Conservation (phyloP, 2,113 vertebrate species). For the Eurystomus gularis region DNA sequence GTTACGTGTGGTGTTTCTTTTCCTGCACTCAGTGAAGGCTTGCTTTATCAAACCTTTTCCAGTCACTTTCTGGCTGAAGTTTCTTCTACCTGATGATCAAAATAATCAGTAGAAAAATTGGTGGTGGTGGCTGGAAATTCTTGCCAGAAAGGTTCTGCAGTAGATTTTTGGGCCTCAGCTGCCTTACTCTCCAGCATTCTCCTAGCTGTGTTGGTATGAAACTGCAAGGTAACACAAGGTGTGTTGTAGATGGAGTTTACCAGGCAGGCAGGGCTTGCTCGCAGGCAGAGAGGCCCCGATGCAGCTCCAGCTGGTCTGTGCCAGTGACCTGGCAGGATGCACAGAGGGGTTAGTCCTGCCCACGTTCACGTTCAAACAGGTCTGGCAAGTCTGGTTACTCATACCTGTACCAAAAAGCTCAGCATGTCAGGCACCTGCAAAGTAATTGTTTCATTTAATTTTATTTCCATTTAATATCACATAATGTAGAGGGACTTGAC, state of each 20-base stretch:
- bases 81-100: neutral
- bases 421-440: neutral
- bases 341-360: neutral
- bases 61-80: neutral
- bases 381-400: neutral
- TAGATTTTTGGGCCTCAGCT: neutral
- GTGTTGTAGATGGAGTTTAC: neutral
- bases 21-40: neutral
- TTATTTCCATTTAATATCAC: neutral
- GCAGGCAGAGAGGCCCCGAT: neutral
- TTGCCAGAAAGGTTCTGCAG: neutral
- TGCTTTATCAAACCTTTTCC: neutral
- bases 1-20: neutral
- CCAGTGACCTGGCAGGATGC: neutral
- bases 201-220: neutral
- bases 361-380: neutral
- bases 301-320: neutral
- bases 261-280: neutral
- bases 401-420: neutral
- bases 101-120: no score
- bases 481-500: neutral
- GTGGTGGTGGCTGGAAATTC: neutral
- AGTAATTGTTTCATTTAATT: neutral
- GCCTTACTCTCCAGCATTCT: neutral
- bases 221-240: neutral